These are phyloP conservation scores for Bimastos eiseni DNA, from an alignment of 2,888 invertebrate species.

Conservation along the genomic window DNA sequence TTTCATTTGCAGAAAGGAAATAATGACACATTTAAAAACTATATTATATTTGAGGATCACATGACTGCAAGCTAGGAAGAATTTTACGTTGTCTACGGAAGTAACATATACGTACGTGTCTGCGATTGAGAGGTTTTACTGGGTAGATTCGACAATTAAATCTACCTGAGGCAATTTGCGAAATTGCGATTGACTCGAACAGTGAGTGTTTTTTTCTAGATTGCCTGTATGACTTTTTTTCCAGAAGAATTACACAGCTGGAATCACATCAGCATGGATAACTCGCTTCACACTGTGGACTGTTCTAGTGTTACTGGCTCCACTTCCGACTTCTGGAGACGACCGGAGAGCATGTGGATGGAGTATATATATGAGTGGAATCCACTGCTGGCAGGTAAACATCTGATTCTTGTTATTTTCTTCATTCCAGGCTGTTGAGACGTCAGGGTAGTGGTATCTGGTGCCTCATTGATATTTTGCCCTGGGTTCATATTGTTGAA, in stretches of 20 bases:
- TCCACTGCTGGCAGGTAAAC: constrained; percentile 28
- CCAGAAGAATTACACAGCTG: constrained; percentile 3
- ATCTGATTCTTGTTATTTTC: not conserved
- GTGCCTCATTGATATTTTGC: not conserved
- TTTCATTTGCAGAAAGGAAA: not conserved
- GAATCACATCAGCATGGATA: not conserved
- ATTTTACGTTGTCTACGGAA: not conserved
- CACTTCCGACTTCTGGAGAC: constrained; percentile 17
- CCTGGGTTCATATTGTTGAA: not conserved
- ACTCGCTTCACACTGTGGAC: not conserved
- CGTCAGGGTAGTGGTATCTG: not conserved
- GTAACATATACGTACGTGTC: not conserved
- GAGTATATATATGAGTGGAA: constrained; percentile 32
- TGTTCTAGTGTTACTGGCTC: not conserved
- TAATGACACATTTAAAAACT: not conserved
- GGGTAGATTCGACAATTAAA: not conserved
- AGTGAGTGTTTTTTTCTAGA: constrained; percentile 1
- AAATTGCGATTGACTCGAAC: not conserved
- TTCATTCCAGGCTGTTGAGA: not conserved
- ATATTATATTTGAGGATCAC: not conserved
- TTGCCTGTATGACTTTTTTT: not conserved
- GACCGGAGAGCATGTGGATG: constrained; percentile 31
- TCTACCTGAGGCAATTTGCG: not conserved
- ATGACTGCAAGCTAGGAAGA: not conserved
- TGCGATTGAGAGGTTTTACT: not conserved